phyloP scores from a whole-genome alignment of 2,113 vertebrate genomes.

The Corydoras sp. region DNA sequence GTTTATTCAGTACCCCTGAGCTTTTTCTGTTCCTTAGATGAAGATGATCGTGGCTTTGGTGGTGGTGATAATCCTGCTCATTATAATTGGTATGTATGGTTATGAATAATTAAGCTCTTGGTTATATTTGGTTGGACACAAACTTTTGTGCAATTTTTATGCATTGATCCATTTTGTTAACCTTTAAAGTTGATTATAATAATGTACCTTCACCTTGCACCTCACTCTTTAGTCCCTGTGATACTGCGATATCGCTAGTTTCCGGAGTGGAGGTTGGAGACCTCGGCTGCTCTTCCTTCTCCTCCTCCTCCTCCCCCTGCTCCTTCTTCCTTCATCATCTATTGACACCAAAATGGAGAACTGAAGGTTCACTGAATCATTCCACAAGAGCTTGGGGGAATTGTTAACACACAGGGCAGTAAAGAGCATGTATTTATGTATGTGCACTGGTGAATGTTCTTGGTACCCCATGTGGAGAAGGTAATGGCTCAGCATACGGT shows the following conservation, averaged over 20 bases:
- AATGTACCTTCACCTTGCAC: neutral
- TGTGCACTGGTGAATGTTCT: neutral
- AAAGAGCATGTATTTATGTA: slow-evolving; percentile 5
- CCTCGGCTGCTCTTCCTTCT: slow-evolving; percentile 33
- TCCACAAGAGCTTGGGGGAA: slow-evolving; percentile 29
- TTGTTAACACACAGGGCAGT: slow-evolving; percentile 21
- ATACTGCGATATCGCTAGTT: slow-evolving; percentile 66
- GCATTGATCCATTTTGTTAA: neutral
- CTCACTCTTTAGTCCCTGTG: slow-evolving; percentile 60
- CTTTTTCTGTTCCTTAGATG: slow-evolving; percentile 71
- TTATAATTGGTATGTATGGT: slow-evolving; percentile 85
- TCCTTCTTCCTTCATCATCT: slow-evolving; percentile 47
- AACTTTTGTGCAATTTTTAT: too few relatives aligned
- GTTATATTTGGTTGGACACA: too few relatives aligned
- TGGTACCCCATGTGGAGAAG: neutral
- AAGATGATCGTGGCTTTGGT: slow-evolving; percentile 84
- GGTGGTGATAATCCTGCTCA: slow-evolving; percentile 76
- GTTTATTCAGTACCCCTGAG: neutral
- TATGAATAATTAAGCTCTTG: neutral
- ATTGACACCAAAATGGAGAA: slow-evolving; percentile 49
- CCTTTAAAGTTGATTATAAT: neutral
- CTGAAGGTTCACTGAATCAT: slow-evolving; percentile 44
- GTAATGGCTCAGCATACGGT: slow-evolving; percentile 14
- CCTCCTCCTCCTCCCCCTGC: slow-evolving; percentile 20
- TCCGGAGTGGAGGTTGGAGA: slow-evolving; percentile 37